Evolutionary conservation across 2,113 vertebrate species (phyloP).

Genomic region (Elaphurus davidianus): DNA sequence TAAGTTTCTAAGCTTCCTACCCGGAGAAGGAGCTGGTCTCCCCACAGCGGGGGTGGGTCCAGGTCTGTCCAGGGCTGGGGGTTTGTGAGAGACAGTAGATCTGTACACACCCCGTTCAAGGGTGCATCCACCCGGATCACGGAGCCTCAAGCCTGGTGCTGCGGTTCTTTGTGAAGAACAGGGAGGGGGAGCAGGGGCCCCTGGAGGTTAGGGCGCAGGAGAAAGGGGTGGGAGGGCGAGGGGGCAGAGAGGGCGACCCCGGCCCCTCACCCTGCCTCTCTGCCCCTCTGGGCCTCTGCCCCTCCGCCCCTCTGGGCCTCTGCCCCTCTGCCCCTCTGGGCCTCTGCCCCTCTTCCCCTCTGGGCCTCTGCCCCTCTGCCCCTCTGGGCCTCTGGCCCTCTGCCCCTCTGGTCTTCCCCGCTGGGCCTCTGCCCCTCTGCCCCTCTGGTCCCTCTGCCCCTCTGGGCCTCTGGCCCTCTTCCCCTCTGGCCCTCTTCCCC

Average conservation of each 20-base stretch:
- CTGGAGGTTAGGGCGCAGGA: fast-evolving
- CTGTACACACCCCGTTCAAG: neutral
- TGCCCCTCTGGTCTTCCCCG: no score
- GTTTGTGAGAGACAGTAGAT: no score
- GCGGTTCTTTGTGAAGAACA: no score
- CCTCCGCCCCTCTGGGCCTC: no score
- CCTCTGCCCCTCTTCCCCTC: no score
- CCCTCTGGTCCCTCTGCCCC: neutral
- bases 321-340: no score
- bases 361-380: no score
- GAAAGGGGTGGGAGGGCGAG: fast-evolving
- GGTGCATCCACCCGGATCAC: fast-evolving
- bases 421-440: neutral
- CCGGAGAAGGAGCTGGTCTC: neutral
- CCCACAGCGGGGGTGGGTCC: fast-evolving
- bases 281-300: no score
- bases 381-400: no score
- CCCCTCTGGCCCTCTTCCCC: no score
- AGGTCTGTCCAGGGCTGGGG: neutral
- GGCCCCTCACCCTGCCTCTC: neutral
- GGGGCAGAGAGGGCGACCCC: fast-evolving
- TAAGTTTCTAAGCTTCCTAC: neutral
- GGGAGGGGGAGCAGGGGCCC: fast-evolving
- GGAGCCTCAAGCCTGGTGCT: neutral
- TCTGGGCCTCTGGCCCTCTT: no score